These are phyloP conservation scores for Vanessa atalanta DNA, from an alignment of 1,140 invertebrate species.

Conservation along the genomic window DNA sequence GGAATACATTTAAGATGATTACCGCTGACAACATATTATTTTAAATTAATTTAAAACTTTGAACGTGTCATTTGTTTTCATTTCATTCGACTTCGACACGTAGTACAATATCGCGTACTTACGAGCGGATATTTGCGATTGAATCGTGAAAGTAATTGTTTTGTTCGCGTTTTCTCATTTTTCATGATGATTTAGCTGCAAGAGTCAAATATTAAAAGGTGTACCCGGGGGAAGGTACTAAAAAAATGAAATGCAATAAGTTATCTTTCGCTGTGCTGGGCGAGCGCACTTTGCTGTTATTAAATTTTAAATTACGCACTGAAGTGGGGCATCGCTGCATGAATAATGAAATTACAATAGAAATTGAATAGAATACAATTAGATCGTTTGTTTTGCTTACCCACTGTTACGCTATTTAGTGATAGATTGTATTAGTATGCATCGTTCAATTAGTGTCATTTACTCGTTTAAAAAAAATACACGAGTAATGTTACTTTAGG, in stretches of 20 bases:
- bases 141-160: constrained; percentile 6
- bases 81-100: too few relatives aligned
- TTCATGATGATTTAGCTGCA: constrained; percentile 25
- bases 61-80: too few relatives aligned
- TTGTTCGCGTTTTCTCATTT: constrained; percentile 19
- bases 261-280: constrained; percentile 40
- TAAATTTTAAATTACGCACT: constrained; percentile 62
- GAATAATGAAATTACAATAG: constrained; percentile 53
- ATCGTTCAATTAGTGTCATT: background rate
- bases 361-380: constrained; percentile 42
- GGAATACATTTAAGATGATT: too few relatives aligned
- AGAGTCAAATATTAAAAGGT: constrained; percentile 39
- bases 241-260: constrained; percentile 40
- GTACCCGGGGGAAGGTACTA: constrained; percentile 28
- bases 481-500: background rate
- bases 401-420: constrained; percentile 8
- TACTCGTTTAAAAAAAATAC: background rate
- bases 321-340: constrained; percentile 56
- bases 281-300: constrained; percentile 47
- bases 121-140: background rate
- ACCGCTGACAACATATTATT: too few relatives aligned
- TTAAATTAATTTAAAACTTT: too few relatives aligned
- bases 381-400: constrained; percentile 34
- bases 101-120: background rate
- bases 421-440: background rate